These are phyloP conservation scores for Anhinga anhinga DNA, from an alignment of 2,113 vertebrate species.

Conservation along the genomic window DNA sequence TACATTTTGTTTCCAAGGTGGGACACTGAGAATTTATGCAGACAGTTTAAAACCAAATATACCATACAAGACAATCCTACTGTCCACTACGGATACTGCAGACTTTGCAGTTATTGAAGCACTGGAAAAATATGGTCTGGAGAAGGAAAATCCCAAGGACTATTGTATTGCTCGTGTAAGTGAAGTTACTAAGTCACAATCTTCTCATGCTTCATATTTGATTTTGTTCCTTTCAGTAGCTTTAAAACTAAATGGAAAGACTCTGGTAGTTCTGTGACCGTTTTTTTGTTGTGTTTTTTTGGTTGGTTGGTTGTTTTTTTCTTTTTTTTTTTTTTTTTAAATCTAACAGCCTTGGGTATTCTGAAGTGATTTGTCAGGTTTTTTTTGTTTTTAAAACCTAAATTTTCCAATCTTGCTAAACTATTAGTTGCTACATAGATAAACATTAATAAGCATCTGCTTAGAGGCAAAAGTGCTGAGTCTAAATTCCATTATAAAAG, in stretches of 20 bases:
- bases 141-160: constrained; percentile 93
- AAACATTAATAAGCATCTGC: not conserved
- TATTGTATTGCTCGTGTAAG: constrained; percentile 95
- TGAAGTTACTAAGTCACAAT: not conserved
- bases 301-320: too few species aligned
- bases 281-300: too few species aligned
- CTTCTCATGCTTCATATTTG: not conserved
- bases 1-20: constrained; percentile 77
- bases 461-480: not conserved
- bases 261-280: not conserved
- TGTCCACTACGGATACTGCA: constrained; percentile 92
- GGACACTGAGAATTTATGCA: constrained; percentile 93
- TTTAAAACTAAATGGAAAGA: not conserved
- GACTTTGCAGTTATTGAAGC: constrained; percentile 95
- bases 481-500: not conserved
- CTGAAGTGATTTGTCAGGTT: not conserved
- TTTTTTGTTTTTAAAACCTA: not conserved
- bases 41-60: constrained; percentile 98
- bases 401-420: not conserved
- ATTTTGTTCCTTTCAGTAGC: not conserved
- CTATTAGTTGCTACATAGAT: not conserved
- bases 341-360: not conserved
- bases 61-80: constrained; percentile 96
- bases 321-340: not conserved
- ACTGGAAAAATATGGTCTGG: constrained; percentile 96